Conservation (phyloP, 2,113 vertebrate species). For the Cricetomys ansorgei region DNA sequence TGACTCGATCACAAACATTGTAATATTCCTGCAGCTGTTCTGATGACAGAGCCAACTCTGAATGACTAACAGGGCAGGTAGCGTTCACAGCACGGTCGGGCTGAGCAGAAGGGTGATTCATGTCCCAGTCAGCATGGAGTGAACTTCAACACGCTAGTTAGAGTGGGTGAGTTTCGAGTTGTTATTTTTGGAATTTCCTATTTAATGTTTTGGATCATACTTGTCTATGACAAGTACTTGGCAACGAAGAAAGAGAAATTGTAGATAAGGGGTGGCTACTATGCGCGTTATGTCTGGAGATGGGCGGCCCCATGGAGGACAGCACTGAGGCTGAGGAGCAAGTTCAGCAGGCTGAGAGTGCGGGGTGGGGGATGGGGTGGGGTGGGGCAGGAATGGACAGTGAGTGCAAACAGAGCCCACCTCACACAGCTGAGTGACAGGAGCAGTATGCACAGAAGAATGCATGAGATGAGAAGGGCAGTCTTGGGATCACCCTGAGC, state of each 20-base stretch:
- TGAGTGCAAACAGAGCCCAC: neutral
- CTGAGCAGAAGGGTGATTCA: neutral
- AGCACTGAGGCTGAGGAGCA: neutral
- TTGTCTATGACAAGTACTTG: neutral
- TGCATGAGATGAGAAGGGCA: accelerated
- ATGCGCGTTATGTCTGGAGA: no score
- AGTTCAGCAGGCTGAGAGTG: neutral
- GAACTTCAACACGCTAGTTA: neutral
- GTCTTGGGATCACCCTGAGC: neutral
- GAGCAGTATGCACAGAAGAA: accelerated
- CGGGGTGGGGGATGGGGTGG: neutral
- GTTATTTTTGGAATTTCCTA: neutral
- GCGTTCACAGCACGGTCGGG: neutral
- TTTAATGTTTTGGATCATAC: neutral
- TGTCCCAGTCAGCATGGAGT: neutral
- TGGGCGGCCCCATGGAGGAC: no score
- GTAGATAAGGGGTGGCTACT: neutral
- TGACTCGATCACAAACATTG: neutral
- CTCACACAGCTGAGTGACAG: accelerated
- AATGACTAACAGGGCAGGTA: neutral
- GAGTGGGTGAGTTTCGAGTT: neutral
- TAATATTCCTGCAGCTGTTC: neutral
- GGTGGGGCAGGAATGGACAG: neutral
- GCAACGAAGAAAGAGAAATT: neutral
- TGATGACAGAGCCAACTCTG: neutral